Conservation (phyloP, 2,113 vertebrate genomes). For the Labeo rohita region DNA sequence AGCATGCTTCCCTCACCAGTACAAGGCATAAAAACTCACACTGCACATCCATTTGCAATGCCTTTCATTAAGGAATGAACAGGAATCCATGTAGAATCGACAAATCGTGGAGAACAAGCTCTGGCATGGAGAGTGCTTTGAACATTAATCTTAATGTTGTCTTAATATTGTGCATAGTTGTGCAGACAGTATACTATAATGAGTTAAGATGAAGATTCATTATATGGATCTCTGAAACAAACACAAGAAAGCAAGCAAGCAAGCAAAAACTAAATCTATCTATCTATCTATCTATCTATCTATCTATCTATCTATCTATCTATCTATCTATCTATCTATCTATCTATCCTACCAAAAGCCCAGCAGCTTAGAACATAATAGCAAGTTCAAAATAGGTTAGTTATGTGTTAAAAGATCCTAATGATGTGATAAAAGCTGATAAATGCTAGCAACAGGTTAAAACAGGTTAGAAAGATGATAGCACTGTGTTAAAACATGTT, state of each 20-base stretch:
- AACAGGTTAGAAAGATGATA: background rate
- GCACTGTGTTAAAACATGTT: background rate
- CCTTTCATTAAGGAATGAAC: conserved; percentile 19
- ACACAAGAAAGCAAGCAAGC: background rate
- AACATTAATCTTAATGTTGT: conserved; percentile 6
- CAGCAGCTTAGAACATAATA: too few relatives aligned
- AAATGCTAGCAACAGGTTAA: background rate
- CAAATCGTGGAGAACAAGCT: background rate
- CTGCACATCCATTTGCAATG: conserved; percentile 9
- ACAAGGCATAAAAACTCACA: background rate
- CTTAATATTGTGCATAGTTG: conserved; percentile 15
- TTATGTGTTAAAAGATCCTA: too few relatives aligned
- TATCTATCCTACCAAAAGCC: too few relatives aligned
- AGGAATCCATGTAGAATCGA: conserved; percentile 6
- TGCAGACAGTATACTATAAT: background rate
- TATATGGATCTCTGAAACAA: background rate
- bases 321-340: background rate
- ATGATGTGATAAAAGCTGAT: too few relatives aligned
- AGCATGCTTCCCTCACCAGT: background rate
- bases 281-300: too few relatives aligned
- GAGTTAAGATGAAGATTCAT: background rate
- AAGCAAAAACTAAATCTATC: too few relatives aligned
- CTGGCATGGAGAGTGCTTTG: background rate
- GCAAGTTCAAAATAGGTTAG: too few relatives aligned
- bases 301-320: too few relatives aligned